A percentile compares a stretch with the other conserved stretches of the same genome.
Evolutionary conservation across 2,888 invertebrate genomes (phyloP).

Genomic region (Thalpophila matura): DNA sequence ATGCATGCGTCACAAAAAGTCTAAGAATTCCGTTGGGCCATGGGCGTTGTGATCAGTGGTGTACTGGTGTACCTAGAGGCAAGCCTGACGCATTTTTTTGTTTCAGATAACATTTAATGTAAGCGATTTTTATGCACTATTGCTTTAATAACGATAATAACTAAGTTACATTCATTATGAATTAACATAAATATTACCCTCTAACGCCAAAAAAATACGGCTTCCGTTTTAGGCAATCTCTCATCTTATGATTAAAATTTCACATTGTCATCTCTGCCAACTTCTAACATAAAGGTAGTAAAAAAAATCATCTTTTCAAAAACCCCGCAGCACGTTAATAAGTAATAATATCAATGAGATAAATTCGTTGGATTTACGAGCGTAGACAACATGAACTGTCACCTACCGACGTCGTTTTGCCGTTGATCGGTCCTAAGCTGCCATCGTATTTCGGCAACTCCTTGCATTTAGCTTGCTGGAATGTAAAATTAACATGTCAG

Average conservation of each 20-base stretch:
- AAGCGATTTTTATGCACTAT: no score
- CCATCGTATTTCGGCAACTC: constrained; percentile 94
- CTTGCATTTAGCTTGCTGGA: constrained; percentile 96
- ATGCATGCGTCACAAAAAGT: neutral
- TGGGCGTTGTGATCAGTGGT: no score
- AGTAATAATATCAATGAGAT: constrained; percentile 73
- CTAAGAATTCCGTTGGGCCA: no score
- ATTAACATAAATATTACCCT: no score
- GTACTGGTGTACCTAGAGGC: no score
- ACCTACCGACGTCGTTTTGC: constrained; percentile 93
- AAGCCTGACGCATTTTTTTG: no score
- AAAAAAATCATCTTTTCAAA: constrained; percentile 32
- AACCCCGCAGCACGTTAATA: constrained; percentile 54
- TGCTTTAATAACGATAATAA: no score
- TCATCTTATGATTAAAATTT: no score
- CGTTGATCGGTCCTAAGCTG: constrained; percentile 93
- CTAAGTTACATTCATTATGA: no score
- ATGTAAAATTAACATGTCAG: constrained; percentile 64
- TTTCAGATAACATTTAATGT: no score
- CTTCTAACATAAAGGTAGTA: constrained; percentile 18
- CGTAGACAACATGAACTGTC: constrained; percentile 92
- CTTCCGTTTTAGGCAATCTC: no score
- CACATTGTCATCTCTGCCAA: neutral
- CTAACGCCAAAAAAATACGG: no score
- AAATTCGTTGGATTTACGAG: constrained; percentile 76